A percentile compares a stretch with the other conserved stretches of the same genome.
Conservation (phyloP, 2,797 vertebrate genomes). For the Malacoctenus gilli region DNA sequence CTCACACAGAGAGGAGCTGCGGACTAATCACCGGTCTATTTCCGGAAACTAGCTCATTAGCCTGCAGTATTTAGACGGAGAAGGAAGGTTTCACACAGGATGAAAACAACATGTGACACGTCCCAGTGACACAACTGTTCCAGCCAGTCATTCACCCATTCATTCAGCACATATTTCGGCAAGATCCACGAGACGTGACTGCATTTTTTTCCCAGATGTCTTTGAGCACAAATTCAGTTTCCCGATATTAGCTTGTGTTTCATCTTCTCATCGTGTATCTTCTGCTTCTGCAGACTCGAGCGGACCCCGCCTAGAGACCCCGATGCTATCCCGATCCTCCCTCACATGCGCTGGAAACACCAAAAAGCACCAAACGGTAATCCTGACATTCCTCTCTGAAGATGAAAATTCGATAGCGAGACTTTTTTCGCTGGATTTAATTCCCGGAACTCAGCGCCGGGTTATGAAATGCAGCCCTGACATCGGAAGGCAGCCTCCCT, state of each 20-base stretch:
- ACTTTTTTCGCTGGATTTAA: slow-evolving; percentile 30
- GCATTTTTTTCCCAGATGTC: too few relatives aligned
- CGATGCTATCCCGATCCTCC: neutral
- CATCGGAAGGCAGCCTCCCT: slow-evolving; percentile 34
- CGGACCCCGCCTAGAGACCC: neutral
- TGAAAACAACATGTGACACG: slow-evolving; percentile 36
- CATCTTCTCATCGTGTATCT: too few relatives aligned
- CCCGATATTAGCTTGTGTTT: too few relatives aligned
- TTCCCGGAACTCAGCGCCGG: slow-evolving; percentile 11
- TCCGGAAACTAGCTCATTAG: slow-evolving; percentile 72
- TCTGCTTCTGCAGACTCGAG: too few relatives aligned
- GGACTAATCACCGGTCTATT: slow-evolving; percentile 75
- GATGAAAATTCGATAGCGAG: slow-evolving; percentile 47
- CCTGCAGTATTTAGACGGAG: slow-evolving; percentile 70
- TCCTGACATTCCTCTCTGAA: slow-evolving; percentile 33
- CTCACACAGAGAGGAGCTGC: slow-evolving; percentile 34
- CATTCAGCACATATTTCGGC: too few relatives aligned
- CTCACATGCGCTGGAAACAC: slow-evolving; percentile 31
- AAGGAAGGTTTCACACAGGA: slow-evolving; percentile 44
- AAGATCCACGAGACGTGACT: too few relatives aligned
- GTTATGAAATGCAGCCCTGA: slow-evolving; percentile 19
- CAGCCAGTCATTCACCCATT: slow-evolving; percentile 13
- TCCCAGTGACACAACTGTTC: slow-evolving; percentile 3
- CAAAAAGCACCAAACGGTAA: slow-evolving; percentile 28
- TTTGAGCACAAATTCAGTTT: too few relatives aligned